Evolutionary conservation across 2,113 vertebrate genomes (phyloP).

Genomic region (Todiramphus chloris): DNA sequence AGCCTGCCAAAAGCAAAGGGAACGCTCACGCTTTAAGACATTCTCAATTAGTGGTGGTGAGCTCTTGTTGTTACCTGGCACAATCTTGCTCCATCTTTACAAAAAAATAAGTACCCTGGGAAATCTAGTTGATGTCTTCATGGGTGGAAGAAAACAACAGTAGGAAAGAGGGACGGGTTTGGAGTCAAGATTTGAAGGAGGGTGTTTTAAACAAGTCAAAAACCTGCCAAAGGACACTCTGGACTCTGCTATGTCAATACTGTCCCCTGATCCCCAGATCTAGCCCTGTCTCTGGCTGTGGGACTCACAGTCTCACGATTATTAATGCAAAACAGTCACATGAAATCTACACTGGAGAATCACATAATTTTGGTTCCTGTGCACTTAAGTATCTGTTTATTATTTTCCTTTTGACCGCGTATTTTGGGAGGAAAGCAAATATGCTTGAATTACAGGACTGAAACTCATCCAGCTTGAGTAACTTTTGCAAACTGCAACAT

Average conservation of each 20-base stretch:
- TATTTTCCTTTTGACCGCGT: neutral
- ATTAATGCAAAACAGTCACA: neutral
- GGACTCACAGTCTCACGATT: neutral
- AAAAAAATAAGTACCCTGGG: neutral
- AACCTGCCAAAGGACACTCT: neutral
- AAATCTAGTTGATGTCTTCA: neutral
- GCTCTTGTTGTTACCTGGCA: neutral
- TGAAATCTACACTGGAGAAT: neutral
- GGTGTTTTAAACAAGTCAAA: neutral
- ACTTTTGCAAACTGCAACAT: constrained; percentile 7
- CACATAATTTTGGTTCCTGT: neutral
- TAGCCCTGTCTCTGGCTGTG: neutral
- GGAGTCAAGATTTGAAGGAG: neutral
- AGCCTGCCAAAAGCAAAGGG: neutral
- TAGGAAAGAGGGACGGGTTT: neutral
- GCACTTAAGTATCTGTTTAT: neutral
- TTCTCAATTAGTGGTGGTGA: neutral
- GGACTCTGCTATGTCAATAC: neutral
- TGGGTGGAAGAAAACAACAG: neutral
- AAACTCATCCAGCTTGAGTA: constrained; percentile 31
- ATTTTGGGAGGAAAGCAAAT: constrained; percentile 23
- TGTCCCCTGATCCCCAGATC: neutral
- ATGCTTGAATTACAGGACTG: constrained; percentile 12
- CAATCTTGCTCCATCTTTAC: neutral
- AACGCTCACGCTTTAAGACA: neutral